Conservation (phyloP, 2,797 vertebrate genomes). For the Luscinia luscinia region DNA sequence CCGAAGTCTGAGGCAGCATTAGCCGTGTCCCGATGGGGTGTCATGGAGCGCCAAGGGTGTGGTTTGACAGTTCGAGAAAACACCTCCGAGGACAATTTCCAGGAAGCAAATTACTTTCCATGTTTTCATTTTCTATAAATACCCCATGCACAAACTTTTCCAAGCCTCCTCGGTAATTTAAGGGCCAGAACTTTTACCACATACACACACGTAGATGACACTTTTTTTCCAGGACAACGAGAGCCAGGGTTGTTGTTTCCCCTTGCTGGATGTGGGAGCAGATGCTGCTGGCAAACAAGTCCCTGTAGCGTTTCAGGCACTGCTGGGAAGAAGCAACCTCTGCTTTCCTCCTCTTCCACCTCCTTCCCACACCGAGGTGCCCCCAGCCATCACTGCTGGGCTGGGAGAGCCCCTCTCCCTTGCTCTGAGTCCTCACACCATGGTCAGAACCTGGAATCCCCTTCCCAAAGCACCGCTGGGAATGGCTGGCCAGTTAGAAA, state of each 20-base stretch:
- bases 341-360: neutral
- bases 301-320: fast-evolving
- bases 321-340: fast-evolving
- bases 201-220: fast-evolving
- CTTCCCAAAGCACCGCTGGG: fast-evolving
- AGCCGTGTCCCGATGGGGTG: fast-evolving
- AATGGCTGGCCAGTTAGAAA: fast-evolving
- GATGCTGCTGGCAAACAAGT: neutral
- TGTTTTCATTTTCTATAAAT: slow-evolving; percentile 11
- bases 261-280: neutral
- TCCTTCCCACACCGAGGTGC: fast-evolving
- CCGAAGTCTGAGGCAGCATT: fast-evolving
- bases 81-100: neutral
- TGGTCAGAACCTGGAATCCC: neutral
- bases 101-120: neutral
- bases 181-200: neutral
- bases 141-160: neutral
- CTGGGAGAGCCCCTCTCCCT: neutral
- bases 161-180: neutral
- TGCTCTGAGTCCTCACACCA: fast-evolving
- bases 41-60: fast-evolving
- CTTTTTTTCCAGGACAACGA: neutral
- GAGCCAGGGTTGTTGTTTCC: fast-evolving
- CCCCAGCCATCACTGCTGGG: neutral
- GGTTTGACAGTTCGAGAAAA: neutral